Evolutionary conservation across 2,797 vertebrate genomes (phyloP).

Genomic region (Fratercula arctica): DNA sequence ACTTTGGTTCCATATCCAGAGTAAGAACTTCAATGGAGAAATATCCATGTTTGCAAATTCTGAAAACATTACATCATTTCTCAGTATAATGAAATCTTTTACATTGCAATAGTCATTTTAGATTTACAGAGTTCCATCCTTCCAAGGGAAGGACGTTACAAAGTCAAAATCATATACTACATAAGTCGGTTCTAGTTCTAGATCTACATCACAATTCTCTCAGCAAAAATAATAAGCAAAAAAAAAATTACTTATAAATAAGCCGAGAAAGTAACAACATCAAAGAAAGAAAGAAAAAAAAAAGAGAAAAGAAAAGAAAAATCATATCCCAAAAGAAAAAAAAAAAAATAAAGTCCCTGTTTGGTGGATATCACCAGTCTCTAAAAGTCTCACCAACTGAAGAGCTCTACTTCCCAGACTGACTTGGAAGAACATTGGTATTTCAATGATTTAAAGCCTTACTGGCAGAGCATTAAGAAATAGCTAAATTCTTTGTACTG

Average conservation of each 20-base stretch:
- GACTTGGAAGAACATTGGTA: neutral
- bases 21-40: neutral
- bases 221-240: neutral
- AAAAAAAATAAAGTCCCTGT: neutral
- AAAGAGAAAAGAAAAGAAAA: neutral
- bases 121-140: rapidly evolving
- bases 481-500: neutral
- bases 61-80: neutral
- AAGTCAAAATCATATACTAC: neutral
- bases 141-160: neutral
- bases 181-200: neutral
- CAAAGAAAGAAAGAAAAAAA: neutral
- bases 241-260: neutral
- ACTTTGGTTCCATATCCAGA: neutral
- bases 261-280: neutral
- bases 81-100: neutral
- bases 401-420: neutral
- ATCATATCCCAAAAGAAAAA: neutral
- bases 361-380: neutral
- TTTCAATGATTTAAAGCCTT: neutral
- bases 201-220: neutral
- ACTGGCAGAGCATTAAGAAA: neutral
- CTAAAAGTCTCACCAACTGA: neutral
- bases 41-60: neutral
- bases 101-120: neutral